phyloP scores from a whole-genome alignment of 2,113 vertebrate genomes.

The Hypomesus transpacificus region DNA sequence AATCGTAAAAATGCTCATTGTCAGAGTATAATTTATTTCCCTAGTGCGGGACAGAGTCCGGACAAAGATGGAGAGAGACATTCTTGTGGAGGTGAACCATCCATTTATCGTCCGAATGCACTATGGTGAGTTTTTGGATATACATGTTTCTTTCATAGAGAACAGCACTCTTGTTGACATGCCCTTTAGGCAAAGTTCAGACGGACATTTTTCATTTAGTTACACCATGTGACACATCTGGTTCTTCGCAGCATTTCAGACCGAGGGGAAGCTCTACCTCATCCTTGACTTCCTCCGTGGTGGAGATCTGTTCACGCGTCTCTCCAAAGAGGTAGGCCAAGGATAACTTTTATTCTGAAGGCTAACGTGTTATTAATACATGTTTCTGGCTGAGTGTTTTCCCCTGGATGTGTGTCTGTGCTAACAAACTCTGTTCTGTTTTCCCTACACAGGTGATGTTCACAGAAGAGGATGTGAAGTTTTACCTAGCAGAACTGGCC shows the following conservation, averaged over 20 bases:
- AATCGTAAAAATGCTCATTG: background rate
- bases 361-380: background rate
- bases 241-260: slow-evolving; percentile 79
- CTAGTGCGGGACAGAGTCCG: slow-evolving; percentile 81
- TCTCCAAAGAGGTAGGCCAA: slow-evolving; percentile 80
- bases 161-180: background rate
- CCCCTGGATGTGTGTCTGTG: background rate
- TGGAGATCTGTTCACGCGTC: slow-evolving; percentile 83
- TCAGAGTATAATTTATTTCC: slow-evolving; percentile 2
- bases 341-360: no score
- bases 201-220: slow-evolving; percentile 16
- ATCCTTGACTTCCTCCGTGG: slow-evolving; percentile 85
- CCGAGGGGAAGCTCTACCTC: slow-evolving; percentile 84
- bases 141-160: background rate
- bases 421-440: background rate
- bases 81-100: slow-evolving; percentile 84
- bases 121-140: slow-evolving; percentile 69
- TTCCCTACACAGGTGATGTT: slow-evolving; percentile 80
- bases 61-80: slow-evolving; percentile 87
- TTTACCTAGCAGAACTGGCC: slow-evolving; percentile 85
- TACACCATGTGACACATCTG: background rate
- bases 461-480: slow-evolving; percentile 87
- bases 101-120: slow-evolving; percentile 86
- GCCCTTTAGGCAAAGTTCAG: background rate
- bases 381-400: no score